Evolutionary conservation across 1,140 invertebrate genomes (phyloP), one percentile per base, ranked within the genome.

Genomic region (Cotesia typhae): DNA sequence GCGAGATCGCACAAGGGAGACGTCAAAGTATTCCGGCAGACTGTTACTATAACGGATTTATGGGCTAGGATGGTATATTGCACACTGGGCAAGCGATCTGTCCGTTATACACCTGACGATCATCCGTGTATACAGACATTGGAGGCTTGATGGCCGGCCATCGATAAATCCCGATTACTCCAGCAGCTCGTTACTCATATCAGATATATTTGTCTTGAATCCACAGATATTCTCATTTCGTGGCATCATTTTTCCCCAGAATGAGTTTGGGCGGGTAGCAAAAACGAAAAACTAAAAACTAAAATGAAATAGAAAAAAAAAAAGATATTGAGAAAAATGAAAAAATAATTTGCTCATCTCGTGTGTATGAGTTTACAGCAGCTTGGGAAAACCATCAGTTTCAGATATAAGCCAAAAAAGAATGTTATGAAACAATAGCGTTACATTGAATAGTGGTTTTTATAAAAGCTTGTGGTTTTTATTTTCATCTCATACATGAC

Each of bases 81-180:
- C 60, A 35, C 60, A 61, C 35, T 61, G 60, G 60, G 36, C 35
- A 65, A 41, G 17, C 36, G 63, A 65, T 65, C 41, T 47, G 41
- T 47, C 41, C 41, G 41, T 17, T 35, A 51, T 51, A 38, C 36
- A 65, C 36, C 35, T 37, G 36, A 38, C 35, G n/a, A 67, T 20
- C 10, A 47, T 7, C 6, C 6, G 41, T 47, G 41, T 1, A 47
- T 10, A 47, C 10, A 47, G 6, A 47, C 10, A 47, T 47, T 47
- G 28, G 28, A 28, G 3, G 28, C 28, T 28, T 28, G 28, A 28
- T 28, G 6, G 38, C 38, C 5, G 41, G 41, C 6, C 65, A 17
- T 67, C 65, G 41, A 67, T 67, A 53, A 67, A 67, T 67, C 51
- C 47, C 65, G 51, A 67, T 67, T 67, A 67, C 51, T 67, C 65